Evolutionary conservation across 2,797 vertebrate genomes (phyloP).

Genomic region (Falco rusticolus): DNA sequence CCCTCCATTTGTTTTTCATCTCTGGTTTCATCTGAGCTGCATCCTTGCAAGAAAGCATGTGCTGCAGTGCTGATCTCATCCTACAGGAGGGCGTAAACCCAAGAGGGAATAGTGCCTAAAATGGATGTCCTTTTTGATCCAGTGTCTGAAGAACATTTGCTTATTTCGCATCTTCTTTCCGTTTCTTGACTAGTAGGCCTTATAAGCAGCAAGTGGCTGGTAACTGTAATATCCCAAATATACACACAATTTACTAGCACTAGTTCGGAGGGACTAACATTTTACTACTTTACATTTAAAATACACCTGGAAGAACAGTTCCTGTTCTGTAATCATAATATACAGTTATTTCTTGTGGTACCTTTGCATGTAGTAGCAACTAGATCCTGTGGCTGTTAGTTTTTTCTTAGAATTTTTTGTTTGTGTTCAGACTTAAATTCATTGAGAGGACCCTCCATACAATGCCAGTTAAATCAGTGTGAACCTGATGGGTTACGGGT

Average conservation of each 20-base stretch:
- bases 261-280: background rate
- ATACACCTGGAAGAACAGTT: background rate
- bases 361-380: background rate
- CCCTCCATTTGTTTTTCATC: slow-evolving; percentile 19
- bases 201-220: background rate
- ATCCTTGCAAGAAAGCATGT: background rate
- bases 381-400: background rate
- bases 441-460: background rate
- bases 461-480: background rate
- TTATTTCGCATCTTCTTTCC: background rate
- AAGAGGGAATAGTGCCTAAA: background rate
- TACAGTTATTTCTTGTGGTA: background rate
- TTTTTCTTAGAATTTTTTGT: background rate
- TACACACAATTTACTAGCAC: background rate
- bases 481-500: background rate
- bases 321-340: background rate
- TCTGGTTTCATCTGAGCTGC: slow-evolving; percentile 8
- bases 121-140: background rate
- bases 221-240: background rate
- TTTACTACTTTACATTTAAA: background rate
- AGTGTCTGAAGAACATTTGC: background rate
- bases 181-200: background rate
- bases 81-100: background rate
- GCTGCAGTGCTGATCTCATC: slow-evolving; percentile 11
- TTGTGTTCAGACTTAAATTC: background rate